Evolutionary conservation across 2,888 invertebrate genomes (phyloP).

Genomic region (Pollenia labialis): DNA sequence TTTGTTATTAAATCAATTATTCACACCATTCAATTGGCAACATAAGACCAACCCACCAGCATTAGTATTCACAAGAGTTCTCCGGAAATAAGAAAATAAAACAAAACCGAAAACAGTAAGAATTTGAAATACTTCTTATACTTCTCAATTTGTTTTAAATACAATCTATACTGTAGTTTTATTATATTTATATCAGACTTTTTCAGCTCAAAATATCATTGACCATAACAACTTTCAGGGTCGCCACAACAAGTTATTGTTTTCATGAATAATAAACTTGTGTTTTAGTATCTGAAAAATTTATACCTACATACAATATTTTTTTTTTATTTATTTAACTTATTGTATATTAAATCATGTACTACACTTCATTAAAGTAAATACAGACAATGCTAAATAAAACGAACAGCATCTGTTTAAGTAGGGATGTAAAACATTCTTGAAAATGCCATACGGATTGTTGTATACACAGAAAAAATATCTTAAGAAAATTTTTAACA

Average conservation of each 20-base stretch:
- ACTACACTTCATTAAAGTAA: slow-evolving; percentile 13
- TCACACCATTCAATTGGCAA: slow-evolving; percentile 22
- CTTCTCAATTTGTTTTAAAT: slow-evolving; percentile 8
- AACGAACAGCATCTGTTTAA: neutral
- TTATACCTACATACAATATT: too few species aligned
- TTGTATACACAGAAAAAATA: too few species aligned
- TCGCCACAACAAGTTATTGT: slow-evolving; percentile 63
- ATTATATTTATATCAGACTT: slow-evolving; percentile 44
- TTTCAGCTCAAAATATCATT: slow-evolving; percentile 67
- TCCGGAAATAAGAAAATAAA: slow-evolving; percentile 26
- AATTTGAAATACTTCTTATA: slow-evolving; percentile 22
- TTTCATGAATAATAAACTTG: slow-evolving; percentile 54
- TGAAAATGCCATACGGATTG: too few species aligned
- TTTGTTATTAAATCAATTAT: slow-evolving; percentile 2
- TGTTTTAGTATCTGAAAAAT: slow-evolving; percentile 48
- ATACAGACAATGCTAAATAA: slow-evolving; percentile 22
- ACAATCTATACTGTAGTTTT: neutral
- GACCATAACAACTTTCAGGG: slow-evolving; percentile 72
- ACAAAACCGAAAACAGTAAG: neutral
- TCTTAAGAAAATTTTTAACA: too few species aligned
- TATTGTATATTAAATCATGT: slow-evolving; percentile 48
- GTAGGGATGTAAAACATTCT: too few species aligned
- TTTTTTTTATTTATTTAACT: slow-evolving; percentile 33
- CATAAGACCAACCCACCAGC: neutral
- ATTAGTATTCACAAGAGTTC: slow-evolving; percentile 46